A percentile compares a stretch with the other conserved stretches of the same genome.
Conservation (phyloP, 2,113 vertebrate genomes). For the Petrocephalus zakoni region DNA sequence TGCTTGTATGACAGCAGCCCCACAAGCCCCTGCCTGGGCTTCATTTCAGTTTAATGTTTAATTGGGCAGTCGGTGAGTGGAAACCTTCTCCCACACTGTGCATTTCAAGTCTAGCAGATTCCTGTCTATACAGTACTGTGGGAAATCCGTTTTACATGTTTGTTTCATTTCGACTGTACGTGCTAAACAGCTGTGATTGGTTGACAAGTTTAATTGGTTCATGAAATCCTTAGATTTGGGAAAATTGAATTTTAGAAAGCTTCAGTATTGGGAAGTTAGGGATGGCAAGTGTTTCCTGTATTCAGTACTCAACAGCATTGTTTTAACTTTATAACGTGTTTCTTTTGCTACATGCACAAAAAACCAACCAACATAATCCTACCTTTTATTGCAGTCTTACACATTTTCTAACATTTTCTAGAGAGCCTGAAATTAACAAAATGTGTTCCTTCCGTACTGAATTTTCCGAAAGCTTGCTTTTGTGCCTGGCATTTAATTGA, state of each 20-base stretch:
- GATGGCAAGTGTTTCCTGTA: neutral
- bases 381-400: neutral
- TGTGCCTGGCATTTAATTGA: neutral
- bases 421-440: neutral
- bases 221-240: neutral
- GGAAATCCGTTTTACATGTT: neutral
- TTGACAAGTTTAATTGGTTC: neutral
- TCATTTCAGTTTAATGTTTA: neutral
- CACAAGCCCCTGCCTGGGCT: neutral
- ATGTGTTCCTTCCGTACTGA: neutral
- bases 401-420: neutral
- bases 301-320: neutral
- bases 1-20: neutral
- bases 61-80: neutral
- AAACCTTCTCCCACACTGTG: neutral
- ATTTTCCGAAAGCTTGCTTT: neutral
- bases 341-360: neutral
- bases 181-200: neutral
- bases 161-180: neutral
- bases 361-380: neutral
- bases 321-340: neutral
- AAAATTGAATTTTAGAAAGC: neutral
- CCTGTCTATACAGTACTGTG: neutral
- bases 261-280: neutral
- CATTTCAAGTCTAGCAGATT: neutral